Base-by-base conservation (phyloP, 2,113 vertebrate species). In the Dicaeum eximium region DNA sequence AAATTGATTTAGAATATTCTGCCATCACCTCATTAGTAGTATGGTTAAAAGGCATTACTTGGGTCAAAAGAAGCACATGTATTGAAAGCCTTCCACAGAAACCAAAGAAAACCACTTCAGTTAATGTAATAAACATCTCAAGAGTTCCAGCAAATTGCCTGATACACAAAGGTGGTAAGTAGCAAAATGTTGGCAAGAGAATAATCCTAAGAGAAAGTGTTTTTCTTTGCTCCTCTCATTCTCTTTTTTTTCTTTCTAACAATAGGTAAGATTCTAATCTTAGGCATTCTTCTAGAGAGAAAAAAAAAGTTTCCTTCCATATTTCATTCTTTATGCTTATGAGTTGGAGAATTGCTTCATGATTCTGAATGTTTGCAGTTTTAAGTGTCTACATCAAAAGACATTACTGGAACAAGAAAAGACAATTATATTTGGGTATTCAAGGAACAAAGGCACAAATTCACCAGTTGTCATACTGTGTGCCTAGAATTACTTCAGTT, bases 1-100 rank as follows among this genome's bases (percentile, higher is more conserved):
- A 93, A 86, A 90, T 50, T 94, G 77, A 89, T 88, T 92, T 40
- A 84, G 53, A 87, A 22, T 78, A 92, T 93, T 84, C 62, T 83
- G 66, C 54, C 47, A 90, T 80, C 4, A 15, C 15, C 91, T 95
- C 13, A 7, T 91, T 87, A 95, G 69, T 65, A 88, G n/a, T 79
- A 62, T 38, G 79, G 84, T 38, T 90, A 79, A 92, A 95, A 91
- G 40, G 38, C 48, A 79, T 62, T 69, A 69, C 38, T 85, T 78
- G 28, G 74, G 66, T 93, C 71, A 92, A 64, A 88, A 66, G 51
- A 86, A 81, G 42, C 6, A 86, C 54, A 88, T 2, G 3, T 38
- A 84, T 35, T 61, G 48, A 95, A 88, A 92, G 30, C 51, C 23
- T 66, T 86, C 31, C 62, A 92, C 14, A 85, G 38, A 92, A 81